Evolutionary conservation across 1,140 invertebrate genomes (phyloP), one percentile per base, ranked within the genome.

Genomic region (Heliconius nattereri): DNA sequence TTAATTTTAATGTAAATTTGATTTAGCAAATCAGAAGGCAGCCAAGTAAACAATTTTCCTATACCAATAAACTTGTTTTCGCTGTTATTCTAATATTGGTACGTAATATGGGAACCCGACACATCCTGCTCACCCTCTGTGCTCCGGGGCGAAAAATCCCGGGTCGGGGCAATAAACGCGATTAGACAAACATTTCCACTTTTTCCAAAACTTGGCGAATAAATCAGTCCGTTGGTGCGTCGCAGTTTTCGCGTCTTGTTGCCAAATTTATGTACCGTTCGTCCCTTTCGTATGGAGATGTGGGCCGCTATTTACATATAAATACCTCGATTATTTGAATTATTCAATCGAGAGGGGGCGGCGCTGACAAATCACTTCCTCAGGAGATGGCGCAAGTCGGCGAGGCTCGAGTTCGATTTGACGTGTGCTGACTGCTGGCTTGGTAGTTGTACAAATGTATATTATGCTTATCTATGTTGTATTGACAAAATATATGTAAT

Each of bases 261-360:
- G 89, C 91, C 92, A 94, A 94, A 94, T 94, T 94, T 94, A 94
- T 94, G 92, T 93, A 91, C 91, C 92, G 89, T 91, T 92, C 91
- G 92, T 91, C 90, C 92, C 92, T 94, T 94, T 94, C 93, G 92
- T 92, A 94, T 94, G 93, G 92, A 94, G 93, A 94, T 94, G 90
- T 91, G 86, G 89, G 83, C 91, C 87, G 89, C 91, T 91, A 93
- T 94, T 93, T 93, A 94, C 93, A 93, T 94, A 93, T 94, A 93
- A 94, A 94, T 93, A 93, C 92, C 91, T 92, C 93, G 93, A 94
- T 94, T 94, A 94, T 94, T 94, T 94, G 93, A 94, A 94, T 94
- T 94, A 94, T 94, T 94, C 93, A 94, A 94, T 94, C 92, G 93
- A 94, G 93, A 94, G 93, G 92, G 92, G 93, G 93, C 90, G 93